Evolutionary conservation across 2,797 vertebrate genomes (phyloP), one percentile per base, ranked within the genome.

Genomic region (Holocentrus rufus): DNA sequence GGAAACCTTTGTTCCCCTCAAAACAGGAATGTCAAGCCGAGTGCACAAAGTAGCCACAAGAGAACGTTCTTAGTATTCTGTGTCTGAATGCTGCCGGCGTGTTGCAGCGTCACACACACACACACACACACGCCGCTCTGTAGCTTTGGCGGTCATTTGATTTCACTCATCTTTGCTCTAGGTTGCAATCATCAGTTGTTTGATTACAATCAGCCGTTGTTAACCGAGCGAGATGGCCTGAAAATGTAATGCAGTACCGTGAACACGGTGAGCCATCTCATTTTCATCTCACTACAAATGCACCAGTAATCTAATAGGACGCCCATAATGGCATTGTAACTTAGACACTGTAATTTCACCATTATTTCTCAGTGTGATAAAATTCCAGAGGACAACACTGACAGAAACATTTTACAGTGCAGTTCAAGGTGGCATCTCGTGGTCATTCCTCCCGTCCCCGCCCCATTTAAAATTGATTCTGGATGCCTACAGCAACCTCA

Each of bases 61-160:
- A 76, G 63, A 64, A 30, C 46, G 70, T 47, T 59, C 55, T 78
- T 59, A 50, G 44, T 55, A 73, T 77, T 77, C 64, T 65, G 7
- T 47, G 57, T 9, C 22, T 56, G 44, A 3, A 13, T 68, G 56
- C 55, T 49, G 27, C 23, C 14, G 8, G 46, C 69, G 56, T 59
- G 52, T 27, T 31, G 8, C 5, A 0, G 11, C 36, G 42, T 65
- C 54, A 34, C 20, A 7, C 5, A 5, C 1, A n/a, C n/a, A n/a
- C n/a, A n/a, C n/a, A n/a, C n/a, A n/a, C 2, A 65, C 5, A 64
- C 13, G 22, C 59, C 9, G 27, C 30, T 64, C 65, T 46, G 31
- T 23, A 46, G 46, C 30, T 0, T 3, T 53, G 39, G 22, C 4
- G 0, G 25, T 31, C 13, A 34, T 27, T 72, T 77, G 10, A 49